A percentile compares a stretch with the other conserved stretches of the same genome.
phyloP scores from a whole-genome alignment of 2,113 vertebrate species.

The Gobius niger region DNA sequence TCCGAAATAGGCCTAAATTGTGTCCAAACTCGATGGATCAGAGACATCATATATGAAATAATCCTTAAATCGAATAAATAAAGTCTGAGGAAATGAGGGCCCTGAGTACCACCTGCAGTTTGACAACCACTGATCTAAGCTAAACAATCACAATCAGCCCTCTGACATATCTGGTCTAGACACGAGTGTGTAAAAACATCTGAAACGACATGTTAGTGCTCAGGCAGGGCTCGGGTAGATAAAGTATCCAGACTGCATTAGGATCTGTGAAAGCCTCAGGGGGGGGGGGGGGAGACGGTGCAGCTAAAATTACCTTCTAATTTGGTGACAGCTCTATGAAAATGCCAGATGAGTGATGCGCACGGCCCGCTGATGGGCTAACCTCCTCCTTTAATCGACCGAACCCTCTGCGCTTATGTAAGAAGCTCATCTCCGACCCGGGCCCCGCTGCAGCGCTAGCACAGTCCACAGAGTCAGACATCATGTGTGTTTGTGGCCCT shows the following conservation, averaged over 20 bases:
- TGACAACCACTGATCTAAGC: too few relatives aligned
- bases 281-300: slow-evolving; percentile 32
- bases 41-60: too few relatives aligned
- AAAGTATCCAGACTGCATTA: slow-evolving; percentile 24
- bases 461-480: slow-evolving; percentile 30
- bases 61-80: too few relatives aligned
- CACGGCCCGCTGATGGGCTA: slow-evolving; percentile 32
- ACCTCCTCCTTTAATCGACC: slow-evolving; percentile 47
- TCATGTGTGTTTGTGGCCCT: slow-evolving; percentile 18
- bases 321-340: slow-evolving; percentile 54
- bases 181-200: slow-evolving; percentile 5
- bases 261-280: slow-evolving; percentile 37
- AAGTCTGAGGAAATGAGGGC: too few relatives aligned
- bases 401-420: slow-evolving; percentile 57
- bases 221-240: slow-evolving; percentile 24
- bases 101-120: too few relatives aligned
- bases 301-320: slow-evolving; percentile 61
- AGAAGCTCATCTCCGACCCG: slow-evolving; percentile 63
- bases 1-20: too few relatives aligned
- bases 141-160: neutral
- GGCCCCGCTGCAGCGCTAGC: slow-evolving; percentile 39
- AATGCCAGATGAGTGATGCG: slow-evolving; percentile 51
- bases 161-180: neutral
- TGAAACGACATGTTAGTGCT: slow-evolving; percentile 19
- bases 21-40: too few relatives aligned